Evolutionary conservation across 2,113 vertebrate species (phyloP).

Genomic region (Carassius auratus): DNA sequence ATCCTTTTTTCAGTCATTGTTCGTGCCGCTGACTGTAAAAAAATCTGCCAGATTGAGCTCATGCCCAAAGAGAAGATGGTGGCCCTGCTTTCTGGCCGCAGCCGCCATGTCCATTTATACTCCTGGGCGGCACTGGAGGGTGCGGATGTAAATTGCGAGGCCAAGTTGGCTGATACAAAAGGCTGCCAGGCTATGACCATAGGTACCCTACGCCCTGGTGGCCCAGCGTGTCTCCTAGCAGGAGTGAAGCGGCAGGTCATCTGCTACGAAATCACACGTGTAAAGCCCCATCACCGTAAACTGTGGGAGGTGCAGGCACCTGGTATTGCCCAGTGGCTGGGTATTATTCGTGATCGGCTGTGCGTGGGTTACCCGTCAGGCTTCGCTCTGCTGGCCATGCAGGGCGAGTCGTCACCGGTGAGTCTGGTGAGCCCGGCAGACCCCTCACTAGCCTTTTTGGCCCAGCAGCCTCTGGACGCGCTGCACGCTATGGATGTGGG

Average conservation of each 20-base stretch:
- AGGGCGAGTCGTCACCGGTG: conserved; percentile 90
- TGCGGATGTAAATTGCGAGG: conserved; percentile 81
- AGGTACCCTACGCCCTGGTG: conserved; percentile 77
- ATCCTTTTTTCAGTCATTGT: conserved; percentile 85
- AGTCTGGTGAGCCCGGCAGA: conserved; percentile 91
- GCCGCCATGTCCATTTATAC: conserved; percentile 89
- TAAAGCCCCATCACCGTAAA: conserved; percentile 85
- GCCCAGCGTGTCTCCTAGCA: conserved; percentile 85
- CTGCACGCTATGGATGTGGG: conserved; percentile 90
- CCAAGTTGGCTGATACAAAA: conserved; percentile 92
- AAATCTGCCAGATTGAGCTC: conserved; percentile 90
- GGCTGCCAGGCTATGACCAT: conserved; percentile 91
- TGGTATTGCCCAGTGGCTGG: conserved; percentile 89
- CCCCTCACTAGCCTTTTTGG: conserved; percentile 91
- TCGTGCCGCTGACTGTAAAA: conserved; percentile 93
- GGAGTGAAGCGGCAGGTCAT: conserved; percentile 89
- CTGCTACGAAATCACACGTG: conserved; percentile 89
- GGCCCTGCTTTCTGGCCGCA: conserved; percentile 88
- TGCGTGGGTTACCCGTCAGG: conserved; percentile 95
- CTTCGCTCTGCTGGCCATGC: conserved; percentile 90
- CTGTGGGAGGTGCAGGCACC: conserved; percentile 88
- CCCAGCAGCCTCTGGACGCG: conserved; percentile 89
- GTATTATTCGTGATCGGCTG: conserved; percentile 86
- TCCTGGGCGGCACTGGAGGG: conserved; percentile 90
- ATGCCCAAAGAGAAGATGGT: conserved; percentile 88